Evolutionary conservation across 2,888 invertebrate species (phyloP).

Genomic region (Athripsodes cinereus): DNA sequence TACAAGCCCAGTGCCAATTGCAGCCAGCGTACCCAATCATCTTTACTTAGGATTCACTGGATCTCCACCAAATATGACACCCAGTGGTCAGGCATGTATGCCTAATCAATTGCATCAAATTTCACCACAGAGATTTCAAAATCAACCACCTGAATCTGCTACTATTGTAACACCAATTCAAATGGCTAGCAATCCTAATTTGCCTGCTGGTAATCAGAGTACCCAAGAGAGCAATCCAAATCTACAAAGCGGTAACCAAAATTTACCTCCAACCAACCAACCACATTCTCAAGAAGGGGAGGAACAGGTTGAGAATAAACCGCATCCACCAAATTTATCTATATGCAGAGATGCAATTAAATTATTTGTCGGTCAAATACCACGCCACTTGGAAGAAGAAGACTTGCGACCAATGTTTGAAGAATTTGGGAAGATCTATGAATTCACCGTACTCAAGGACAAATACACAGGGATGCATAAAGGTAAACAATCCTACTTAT

Average conservation of each 20-base stretch:
- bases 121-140: constrained; percentile 6
- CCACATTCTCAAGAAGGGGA: constrained; percentile 23
- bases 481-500: constrained; percentile 51
- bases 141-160: constrained; percentile 8
- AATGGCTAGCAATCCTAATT: constrained; percentile 6
- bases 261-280: constrained; percentile 7
- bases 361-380: constrained; percentile 90
- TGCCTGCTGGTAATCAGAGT: background rate
- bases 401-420: constrained; percentile 87
- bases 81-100: constrained; percentile 22
- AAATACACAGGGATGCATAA: constrained; percentile 94
- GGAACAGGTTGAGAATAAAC: constrained; percentile 33
- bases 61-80: constrained; percentile 25
- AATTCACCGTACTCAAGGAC: constrained; percentile 90
- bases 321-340: constrained; percentile 39
- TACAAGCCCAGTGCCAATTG: constrained; percentile 23
- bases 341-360: constrained; percentile 60
- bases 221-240: background rate
- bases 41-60: constrained; percentile 21
- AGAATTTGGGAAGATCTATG: constrained; percentile 89
- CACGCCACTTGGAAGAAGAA: constrained; percentile 80
- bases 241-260: background rate
- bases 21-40: constrained; percentile 27
- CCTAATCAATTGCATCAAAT: constrained; percentile 21
- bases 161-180: constrained; percentile 8